phyloP scores from a whole-genome alignment of 2,113 vertebrate genomes.

The Cyrtonyx montezumae region DNA sequence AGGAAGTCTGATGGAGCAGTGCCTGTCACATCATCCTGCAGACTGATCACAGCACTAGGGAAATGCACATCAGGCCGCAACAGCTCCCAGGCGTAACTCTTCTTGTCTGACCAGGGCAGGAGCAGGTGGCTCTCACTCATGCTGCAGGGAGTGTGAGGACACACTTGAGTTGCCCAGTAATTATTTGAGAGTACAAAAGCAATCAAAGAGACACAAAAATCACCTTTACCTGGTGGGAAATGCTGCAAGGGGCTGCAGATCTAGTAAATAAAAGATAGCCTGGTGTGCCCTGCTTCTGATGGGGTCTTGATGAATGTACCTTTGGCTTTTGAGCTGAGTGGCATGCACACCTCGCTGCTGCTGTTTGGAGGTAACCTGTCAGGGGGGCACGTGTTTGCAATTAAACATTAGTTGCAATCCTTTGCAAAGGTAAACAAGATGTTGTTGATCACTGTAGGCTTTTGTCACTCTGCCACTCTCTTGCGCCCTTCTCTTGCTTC shows the following conservation, averaged over 20 bases:
- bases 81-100: fast-evolving
- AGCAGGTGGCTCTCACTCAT: not conserved
- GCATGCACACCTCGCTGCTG: not conserved
- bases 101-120: not conserved
- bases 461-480: not conserved
- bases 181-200: not conserved
- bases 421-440: not conserved
- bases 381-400: not conserved
- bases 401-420: not conserved
- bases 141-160: not conserved
- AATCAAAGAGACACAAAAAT: fast-evolving
- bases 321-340: not conserved
- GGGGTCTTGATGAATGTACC: not conserved
- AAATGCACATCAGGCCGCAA: no score
- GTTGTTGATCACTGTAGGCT: not conserved
- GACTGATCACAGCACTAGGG: not conserved
- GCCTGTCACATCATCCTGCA: fast-evolving
- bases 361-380: not conserved
- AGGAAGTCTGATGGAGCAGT: not conserved
- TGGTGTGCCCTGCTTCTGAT: not conserved
- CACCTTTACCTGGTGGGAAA: not conserved
- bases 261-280: not conserved
- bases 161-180: not conserved
- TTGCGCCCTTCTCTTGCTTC: not conserved
- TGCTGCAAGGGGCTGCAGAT: not conserved